phyloP scores from a whole-genome alignment of 2,888 invertebrate species.

The Drosophila hawaiiensis region DNA sequence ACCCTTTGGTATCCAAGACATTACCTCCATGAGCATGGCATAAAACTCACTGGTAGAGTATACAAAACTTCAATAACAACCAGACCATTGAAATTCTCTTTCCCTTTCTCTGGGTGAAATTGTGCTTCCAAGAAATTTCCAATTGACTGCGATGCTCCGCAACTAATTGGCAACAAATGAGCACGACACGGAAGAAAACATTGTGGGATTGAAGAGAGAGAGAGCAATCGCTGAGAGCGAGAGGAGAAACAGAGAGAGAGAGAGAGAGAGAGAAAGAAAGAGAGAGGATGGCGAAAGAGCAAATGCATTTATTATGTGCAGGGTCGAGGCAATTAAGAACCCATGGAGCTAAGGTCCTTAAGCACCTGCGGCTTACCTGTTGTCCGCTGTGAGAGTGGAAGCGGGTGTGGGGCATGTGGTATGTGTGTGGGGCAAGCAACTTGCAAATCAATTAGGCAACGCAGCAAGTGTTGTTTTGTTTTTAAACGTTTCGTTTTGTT shows the following conservation, averaged over 20 bases:
- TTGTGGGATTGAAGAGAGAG: not conserved
- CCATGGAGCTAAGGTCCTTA: slow-evolving; percentile 45
- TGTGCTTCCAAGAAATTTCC: slow-evolving; percentile 62
- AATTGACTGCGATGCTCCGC: slow-evolving; percentile 78
- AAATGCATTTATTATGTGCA: slow-evolving; percentile 62
- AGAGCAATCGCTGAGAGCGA: not conserved
- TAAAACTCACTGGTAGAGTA: slow-evolving; percentile 2
- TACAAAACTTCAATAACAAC: slow-evolving; percentile 9
- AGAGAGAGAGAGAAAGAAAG: not conserved
- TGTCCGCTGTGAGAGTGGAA: slow-evolving; percentile 7
- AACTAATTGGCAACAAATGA: slow-evolving; percentile 82
- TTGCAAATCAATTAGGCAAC: slow-evolving; percentile 75
- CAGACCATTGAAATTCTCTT: slow-evolving; percentile 5
- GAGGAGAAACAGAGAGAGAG: not conserved
- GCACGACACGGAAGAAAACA: slow-evolving; percentile 55
- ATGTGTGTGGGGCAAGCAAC: slow-evolving; percentile 21
- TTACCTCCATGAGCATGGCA: not conserved
- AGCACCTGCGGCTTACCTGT: slow-evolving; percentile 35
- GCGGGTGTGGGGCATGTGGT: no score
- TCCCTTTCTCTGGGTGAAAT: slow-evolving; percentile 3
- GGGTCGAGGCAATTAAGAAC: slow-evolving; percentile 17
- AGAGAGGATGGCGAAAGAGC: slow-evolving; percentile 7
- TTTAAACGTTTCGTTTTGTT: slow-evolving; percentile 41
- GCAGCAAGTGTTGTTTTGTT: slow-evolving; percentile 35
- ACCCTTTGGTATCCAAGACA: slow-evolving; percentile 5